Percentiles rank a stretch among this genome's conserved stretches.
Conservation (phyloP, 2,113 vertebrate species). For the Erinaceus europaeus region DNA sequence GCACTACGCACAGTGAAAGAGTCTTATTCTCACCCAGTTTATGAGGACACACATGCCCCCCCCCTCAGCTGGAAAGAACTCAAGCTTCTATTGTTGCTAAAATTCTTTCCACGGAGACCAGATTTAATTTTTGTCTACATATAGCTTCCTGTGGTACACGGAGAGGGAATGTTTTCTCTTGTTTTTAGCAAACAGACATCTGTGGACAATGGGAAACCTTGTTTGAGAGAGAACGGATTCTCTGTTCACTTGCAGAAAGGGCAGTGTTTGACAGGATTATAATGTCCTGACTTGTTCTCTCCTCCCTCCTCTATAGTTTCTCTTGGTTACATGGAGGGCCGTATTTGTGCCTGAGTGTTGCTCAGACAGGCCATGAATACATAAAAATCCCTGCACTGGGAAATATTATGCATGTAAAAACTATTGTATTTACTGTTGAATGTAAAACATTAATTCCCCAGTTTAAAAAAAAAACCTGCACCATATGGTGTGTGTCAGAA, state of each 20-base stretch:
- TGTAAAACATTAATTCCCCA: no score
- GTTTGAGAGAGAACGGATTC: background rate
- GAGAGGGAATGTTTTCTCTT: slow-evolving; percentile 77
- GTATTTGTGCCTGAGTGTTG: background rate
- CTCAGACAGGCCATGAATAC: fast-evolving
- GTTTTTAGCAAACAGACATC: slow-evolving; percentile 60
- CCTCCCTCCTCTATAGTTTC: background rate
- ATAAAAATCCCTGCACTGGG: no score
- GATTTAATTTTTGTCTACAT: slow-evolving; percentile 70
- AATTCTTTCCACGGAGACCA: slow-evolving; percentile 66
- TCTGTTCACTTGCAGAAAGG: background rate
- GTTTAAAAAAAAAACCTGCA: no score
- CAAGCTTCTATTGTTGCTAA: slow-evolving; percentile 55
- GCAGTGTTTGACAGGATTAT: background rate
- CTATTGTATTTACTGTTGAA: no score
- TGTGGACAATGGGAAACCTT: background rate
- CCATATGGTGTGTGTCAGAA: background rate
- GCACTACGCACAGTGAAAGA: no score
- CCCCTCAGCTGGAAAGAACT: slow-evolving; percentile 49
- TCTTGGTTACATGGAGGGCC: background rate
- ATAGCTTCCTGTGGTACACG: slow-evolving; percentile 70
- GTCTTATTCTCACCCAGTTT: background rate
- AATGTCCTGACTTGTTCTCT: background rate
- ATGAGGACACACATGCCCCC: background rate
- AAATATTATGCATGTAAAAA: no score